phyloP scores from a whole-genome alignment of 2,797 vertebrate species.

The Garrulus glandarius region DNA sequence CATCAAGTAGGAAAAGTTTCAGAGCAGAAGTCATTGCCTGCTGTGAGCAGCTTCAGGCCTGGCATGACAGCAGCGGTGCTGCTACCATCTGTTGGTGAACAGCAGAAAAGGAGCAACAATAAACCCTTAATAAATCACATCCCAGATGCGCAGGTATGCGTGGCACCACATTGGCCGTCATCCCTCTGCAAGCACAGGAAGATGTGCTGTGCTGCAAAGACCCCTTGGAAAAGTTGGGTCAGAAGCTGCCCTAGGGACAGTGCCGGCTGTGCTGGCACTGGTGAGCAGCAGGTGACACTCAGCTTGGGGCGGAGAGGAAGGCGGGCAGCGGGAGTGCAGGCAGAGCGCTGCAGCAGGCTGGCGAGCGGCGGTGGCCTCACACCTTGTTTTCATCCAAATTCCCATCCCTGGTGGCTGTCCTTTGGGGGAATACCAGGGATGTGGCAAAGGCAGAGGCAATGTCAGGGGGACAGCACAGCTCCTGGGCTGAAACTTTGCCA shows the following conservation, averaged over 20 bases:
- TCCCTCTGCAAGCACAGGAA: accelerated
- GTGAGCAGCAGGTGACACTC: background rate
- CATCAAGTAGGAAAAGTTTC: background rate
- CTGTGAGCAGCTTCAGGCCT: background rate
- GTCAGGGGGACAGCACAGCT: background rate
- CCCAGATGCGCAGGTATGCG: accelerated
- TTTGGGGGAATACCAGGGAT: background rate
- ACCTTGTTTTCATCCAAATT: background rate
- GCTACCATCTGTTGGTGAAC: slow-evolving; percentile 57
- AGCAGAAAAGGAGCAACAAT: slow-evolving; percentile 23
- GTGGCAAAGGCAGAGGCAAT: background rate
- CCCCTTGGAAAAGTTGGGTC: background rate
- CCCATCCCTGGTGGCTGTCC: background rate
- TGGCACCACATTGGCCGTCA: accelerated
- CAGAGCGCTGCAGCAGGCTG: background rate
- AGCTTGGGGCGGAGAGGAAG: background rate
- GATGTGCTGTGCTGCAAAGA: background rate
- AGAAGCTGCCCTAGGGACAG: background rate
- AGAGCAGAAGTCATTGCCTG: background rate
- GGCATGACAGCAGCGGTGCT: background rate
- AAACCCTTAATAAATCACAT: background rate
- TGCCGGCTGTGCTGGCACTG: background rate
- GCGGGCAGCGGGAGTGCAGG: accelerated
- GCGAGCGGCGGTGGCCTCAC: accelerated
- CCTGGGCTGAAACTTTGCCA: background rate